phyloP scores from a whole-genome alignment of 2,113 vertebrate genomes.

The Myiozetetes cayanensis region DNA sequence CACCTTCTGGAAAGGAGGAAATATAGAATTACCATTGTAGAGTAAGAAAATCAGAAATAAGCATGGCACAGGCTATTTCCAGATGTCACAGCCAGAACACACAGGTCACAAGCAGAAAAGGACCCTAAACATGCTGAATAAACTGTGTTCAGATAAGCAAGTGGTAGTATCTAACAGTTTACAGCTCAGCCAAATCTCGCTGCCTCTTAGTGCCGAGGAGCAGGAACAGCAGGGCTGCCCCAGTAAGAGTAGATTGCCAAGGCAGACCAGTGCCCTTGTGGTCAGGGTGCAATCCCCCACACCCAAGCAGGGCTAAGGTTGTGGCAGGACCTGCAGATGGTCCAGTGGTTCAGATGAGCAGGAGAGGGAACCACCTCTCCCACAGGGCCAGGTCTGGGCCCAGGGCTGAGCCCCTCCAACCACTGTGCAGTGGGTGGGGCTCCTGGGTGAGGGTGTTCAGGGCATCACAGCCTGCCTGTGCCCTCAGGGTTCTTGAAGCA shows the following conservation, averaged over 20 bases:
- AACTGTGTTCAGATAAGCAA: neutral
- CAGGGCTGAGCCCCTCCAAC: neutral
- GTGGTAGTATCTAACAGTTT: neutral
- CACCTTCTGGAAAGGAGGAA: neutral
- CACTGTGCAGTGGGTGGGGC: rapidly evolving
- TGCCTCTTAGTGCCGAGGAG: neutral
- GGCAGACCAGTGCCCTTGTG: rapidly evolving
- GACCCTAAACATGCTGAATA: neutral
- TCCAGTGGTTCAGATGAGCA: neutral
- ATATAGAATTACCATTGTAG: neutral
- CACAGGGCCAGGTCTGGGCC: neutral
- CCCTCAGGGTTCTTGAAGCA: rapidly evolving
- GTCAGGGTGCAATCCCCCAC: rapidly evolving
- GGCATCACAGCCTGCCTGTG: rapidly evolving
- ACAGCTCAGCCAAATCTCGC: neutral
- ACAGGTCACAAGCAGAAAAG: neutral
- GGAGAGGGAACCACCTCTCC: neutral
- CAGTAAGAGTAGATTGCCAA: rapidly evolving
- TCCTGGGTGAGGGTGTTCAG: neutral
- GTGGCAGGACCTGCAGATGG: neutral
- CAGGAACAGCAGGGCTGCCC: neutral
- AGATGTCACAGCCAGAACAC: neutral
- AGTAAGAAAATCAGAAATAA: neutral
- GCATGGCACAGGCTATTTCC: rapidly evolving
- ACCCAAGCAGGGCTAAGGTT: neutral